phyloP scores from a whole-genome alignment of 2,797 vertebrate genomes.

The Cheirogaleus major region DNA sequence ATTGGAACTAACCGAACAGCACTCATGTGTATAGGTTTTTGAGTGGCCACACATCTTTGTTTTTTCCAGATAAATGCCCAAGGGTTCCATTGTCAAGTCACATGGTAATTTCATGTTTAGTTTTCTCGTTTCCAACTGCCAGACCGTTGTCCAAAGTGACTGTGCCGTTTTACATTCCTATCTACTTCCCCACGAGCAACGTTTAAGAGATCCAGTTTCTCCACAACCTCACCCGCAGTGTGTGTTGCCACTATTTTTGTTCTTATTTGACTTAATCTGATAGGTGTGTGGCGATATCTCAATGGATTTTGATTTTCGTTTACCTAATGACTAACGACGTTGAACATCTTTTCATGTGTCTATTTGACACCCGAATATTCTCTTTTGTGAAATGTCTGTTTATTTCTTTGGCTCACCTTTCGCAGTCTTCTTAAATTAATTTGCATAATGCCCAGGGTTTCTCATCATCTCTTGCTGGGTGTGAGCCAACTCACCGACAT shows the following conservation, averaged over 20 bases:
- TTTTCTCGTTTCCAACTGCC: neutral
- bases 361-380: neutral
- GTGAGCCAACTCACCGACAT: too few relatives aligned
- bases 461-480: neutral
- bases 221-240: neutral
- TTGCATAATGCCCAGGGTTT: neutral
- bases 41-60: neutral
- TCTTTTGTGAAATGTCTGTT: neutral
- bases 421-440: neutral
- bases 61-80: neutral
- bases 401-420: neutral
- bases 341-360: neutral
- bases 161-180: too few relatives aligned
- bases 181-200: too few relatives aligned
- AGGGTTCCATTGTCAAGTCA: neutral
- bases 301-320: neutral
- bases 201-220: neutral
- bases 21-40: neutral
- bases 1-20: too few relatives aligned
- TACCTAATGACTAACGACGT: neutral
- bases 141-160: too few relatives aligned
- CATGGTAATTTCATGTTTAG: rapidly evolving
- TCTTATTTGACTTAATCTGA: neutral
- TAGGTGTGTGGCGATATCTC: neutral
- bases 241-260: too few relatives aligned